A percentile compares a stretch with the other conserved stretches of the same genome.
phyloP scores from a whole-genome alignment of 1,140 invertebrate species.

The Temnothorax curvispinosus region DNA sequence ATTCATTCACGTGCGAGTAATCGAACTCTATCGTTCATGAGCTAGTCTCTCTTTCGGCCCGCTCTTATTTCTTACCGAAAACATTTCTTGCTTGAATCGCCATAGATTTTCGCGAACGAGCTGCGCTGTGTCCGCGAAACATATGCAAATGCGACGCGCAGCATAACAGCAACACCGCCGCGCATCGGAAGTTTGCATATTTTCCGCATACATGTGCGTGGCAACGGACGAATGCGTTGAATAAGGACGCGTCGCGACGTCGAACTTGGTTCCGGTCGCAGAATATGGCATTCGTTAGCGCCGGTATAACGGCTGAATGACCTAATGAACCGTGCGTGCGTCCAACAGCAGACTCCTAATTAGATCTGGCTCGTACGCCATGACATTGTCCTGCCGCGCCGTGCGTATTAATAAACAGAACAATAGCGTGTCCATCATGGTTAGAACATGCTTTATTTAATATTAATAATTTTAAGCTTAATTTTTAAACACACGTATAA shows the following conservation, averaged over 20 bases:
- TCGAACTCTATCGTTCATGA: neutral
- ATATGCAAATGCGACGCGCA: conserved; percentile 29
- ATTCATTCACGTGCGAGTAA: conserved; percentile 6
- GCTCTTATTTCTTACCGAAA: neutral
- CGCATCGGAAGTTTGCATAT: conserved; percentile 39
- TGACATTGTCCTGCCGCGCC: conserved; percentile 41
- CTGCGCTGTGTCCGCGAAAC: neutral
- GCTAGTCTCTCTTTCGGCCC: neutral
- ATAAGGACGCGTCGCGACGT: conserved; percentile 35
- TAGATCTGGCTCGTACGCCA: conserved; percentile 39
- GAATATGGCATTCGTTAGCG: conserved; percentile 58
- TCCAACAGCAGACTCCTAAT: conserved; percentile 51
- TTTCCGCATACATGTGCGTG: conserved; percentile 28
- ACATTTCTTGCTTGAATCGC: conserved; percentile 16
- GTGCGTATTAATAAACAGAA: conserved; percentile 52
- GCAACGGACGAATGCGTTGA: conserved; percentile 20
- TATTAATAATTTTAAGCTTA: conserved; percentile 40
- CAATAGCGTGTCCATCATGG: conserved; percentile 43
- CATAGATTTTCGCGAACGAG: conserved; percentile 12
- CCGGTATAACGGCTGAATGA: conserved; percentile 46
- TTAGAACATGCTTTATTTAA: conserved; percentile 29
- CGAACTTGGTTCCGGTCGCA: conserved; percentile 36
- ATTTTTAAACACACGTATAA: neutral
- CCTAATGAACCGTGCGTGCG: conserved; percentile 60
- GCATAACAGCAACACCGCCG: neutral